phyloP scores from a whole-genome alignment of 2,113 vertebrate species.

The zebrafish (Danio rerio) region GRCz12tu NC_133181.1:52244001-52244500 shows the following conservation, averaged over 20 bases:
- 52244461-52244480: not conserved
- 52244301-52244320: conserved; percentile 3
- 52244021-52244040: no score
- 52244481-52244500: not conserved
- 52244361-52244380: not conserved
- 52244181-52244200: not conserved
- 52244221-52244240: not conserved
- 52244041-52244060: no score
- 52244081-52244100: no score
- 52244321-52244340: not conserved
- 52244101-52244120: no score
- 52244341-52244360: not conserved
- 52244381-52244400: not conserved
- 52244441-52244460: no score
- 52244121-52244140: no score
- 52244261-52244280: not conserved
- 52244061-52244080: no score
- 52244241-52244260: not conserved
- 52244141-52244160: no score
- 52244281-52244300: conserved; percentile 2
- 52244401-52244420: not conserved
- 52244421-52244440: not conserved
- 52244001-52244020: no score
- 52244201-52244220: not conserved
- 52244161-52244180: not conserved